A percentile compares a stretch with the other conserved stretches of the same genome.
phyloP scores from a whole-genome alignment of 1,140 invertebrate genomes.

The Drosophila aff. region DNA sequence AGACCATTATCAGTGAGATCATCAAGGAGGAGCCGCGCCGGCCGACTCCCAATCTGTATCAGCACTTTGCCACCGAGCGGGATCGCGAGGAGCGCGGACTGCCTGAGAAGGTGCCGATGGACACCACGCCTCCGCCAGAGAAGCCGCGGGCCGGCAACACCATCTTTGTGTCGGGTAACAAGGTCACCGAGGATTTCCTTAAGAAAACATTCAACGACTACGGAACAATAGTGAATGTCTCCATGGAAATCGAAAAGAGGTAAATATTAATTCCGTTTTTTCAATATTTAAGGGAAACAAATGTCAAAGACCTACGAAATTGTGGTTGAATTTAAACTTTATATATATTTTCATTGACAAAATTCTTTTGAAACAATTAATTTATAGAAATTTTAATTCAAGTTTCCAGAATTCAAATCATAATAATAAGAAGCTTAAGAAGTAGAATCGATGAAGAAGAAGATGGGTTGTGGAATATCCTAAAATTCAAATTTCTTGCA shows the following conservation, averaged over 20 bases:
- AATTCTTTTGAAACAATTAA: not conserved
- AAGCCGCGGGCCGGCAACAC: conserved; percentile 93
- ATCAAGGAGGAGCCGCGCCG: conserved; percentile 82
- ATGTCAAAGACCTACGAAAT: not conserved
- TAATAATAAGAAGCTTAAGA: not conserved
- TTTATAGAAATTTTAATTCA: not conserved
- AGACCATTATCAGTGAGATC: conserved; percentile 84
- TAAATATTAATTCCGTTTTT: conserved; percentile 72
- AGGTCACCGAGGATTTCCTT: conserved; percentile 93
- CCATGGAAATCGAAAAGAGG: conserved; percentile 95
- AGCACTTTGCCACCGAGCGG: conserved; percentile 94
- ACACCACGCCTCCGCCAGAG: conserved; percentile 85
- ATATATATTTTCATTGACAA: not conserved
- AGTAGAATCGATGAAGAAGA: not conserved
- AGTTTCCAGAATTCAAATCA: not conserved
- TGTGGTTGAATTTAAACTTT: not conserved
- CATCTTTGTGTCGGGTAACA: conserved; percentile 93
- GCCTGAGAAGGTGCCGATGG: conserved; percentile 85
- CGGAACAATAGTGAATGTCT: conserved; percentile 94
- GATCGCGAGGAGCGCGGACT: conserved; percentile 86
- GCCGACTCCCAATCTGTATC: conserved; percentile 94
- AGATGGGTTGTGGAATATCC: not conserved
- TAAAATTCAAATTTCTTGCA: conserved; percentile 26
- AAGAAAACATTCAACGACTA: conserved; percentile 92
- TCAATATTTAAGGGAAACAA: not conserved